Base-by-base conservation (phyloP, 2,797 vertebrate species). In the Eutrigla gurnardus region DNA sequence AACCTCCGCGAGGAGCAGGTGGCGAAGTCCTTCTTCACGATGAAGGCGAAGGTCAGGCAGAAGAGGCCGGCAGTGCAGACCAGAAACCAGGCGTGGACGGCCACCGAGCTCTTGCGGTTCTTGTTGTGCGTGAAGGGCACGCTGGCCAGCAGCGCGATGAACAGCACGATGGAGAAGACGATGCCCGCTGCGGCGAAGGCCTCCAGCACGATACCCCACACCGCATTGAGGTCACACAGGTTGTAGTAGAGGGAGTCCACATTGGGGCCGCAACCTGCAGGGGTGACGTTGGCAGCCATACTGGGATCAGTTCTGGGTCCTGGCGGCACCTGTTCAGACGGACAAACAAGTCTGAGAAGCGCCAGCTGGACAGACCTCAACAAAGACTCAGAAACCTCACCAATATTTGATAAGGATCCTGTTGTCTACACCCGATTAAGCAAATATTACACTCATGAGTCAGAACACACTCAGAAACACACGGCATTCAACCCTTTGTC, bases 181-280 rank as follows among this genome's bases (percentile, higher is more conserved):
- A 96, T 0, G 0, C 98, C 98, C 0, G 96, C 94, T 0, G 93
- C 93, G 0, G 97, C 96, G 5, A 97, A 85, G 0, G 97, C 94
- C 90, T 98, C 96, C 88, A 99, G 10, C n/a, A 96, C 93, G 1
- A 99, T 87, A 76, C 98, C 98, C 98, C 98, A 99, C 0, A 81
- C 95, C 0, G 87, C 91, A 0, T 77, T 76, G 2, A 96, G 92
- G 93, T 98, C 94, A 1, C 98, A 99, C 70, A 99, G 94, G 87
- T 97, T 96, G 92, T 95, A 97, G 77, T 98, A 99, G 43, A 98
- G 92, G 0, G 96, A 90, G 78, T 91, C 85, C 83, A 99, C 79
- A 42, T 93, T 84, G 0, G 92, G 47, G 72, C 95, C 86, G 0
- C 98, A 99, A 58, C 98, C 97, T 6, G 0, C 0, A 62, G 86